Percentiles rank a stretch among this genome's conserved stretches.
Conservation (phyloP, 2,113 vertebrate species). For the Engystomops pustulosus region DNA sequence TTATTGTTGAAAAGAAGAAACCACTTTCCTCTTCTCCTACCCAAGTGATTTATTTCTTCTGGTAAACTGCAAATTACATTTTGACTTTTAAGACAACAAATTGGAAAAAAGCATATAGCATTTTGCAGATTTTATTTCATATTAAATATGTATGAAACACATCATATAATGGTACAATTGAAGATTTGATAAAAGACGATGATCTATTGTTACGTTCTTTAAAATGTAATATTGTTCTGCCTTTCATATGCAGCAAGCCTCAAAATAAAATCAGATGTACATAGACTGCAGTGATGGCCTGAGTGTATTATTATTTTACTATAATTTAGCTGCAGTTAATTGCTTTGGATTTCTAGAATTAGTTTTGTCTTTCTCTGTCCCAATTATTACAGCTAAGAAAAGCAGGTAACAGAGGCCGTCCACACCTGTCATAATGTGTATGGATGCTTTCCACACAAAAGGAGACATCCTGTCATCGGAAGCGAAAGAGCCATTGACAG, state of each 20-base stretch:
- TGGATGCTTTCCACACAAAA: background rate
- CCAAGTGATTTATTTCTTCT: constrained; percentile 44
- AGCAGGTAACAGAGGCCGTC: constrained; percentile 2
- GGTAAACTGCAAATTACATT: constrained; percentile 52
- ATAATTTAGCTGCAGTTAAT: no score
- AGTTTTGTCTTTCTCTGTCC: background rate
- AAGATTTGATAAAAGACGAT: background rate
- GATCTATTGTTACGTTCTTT: constrained; percentile 8
- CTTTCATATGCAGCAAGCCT: no score
- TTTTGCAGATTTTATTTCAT: constrained; percentile 25
- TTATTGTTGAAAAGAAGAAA: constrained; percentile 47
- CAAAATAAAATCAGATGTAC: no score
- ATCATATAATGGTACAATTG: background rate
- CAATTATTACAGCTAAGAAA: background rate
- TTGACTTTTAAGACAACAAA: constrained; percentile 52
- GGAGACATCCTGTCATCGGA: background rate
- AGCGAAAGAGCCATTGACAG: constrained; percentile 25
- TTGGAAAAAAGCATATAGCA: constrained; percentile 20
- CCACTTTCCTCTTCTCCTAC: constrained; percentile 41
- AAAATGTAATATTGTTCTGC: background rate
- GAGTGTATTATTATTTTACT: background rate
- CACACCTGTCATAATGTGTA: constrained; percentile 11
- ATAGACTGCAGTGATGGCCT: background rate
- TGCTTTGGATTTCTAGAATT: constrained; percentile 4
- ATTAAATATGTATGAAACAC: constrained; percentile 26